A percentile compares a stretch with the other conserved stretches of the same genome.
Evolutionary conservation across 2,888 invertebrate genomes (phyloP).

Genomic region (Reticulitermes lucifugus): DNA sequence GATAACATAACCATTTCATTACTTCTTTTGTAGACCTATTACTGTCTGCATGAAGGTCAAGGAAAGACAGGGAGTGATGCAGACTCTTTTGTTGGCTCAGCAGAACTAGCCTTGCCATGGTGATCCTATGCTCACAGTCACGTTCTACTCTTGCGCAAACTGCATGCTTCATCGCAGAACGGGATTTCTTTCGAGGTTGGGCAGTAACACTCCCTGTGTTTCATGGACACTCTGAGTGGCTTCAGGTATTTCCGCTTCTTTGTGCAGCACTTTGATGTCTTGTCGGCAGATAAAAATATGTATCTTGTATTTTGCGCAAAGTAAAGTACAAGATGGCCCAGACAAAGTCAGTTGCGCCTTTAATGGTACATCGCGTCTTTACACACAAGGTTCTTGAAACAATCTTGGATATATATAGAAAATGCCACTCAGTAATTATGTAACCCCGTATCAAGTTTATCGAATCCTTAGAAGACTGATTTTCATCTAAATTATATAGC

Average conservation of each 20-base stretch:
- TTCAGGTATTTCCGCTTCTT: not conserved
- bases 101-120: not conserved
- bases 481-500: no score
- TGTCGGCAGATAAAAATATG: not conserved
- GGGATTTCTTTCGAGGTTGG: not conserved
- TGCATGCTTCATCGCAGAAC: slow-evolving; percentile 4
- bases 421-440: no score
- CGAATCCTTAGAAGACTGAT: no score
- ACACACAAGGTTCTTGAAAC: no score
- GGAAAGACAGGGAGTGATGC: not conserved
- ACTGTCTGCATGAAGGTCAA: not conserved
- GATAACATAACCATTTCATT: not conserved
- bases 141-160: not conserved
- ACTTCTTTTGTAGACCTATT: not conserved
- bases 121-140: not conserved
- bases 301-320: no score
- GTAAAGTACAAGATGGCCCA: no score
- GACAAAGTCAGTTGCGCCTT: no score
- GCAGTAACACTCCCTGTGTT: not conserved
- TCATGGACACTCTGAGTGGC: not conserved
- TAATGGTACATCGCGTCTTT: no score
- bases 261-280: not conserved
- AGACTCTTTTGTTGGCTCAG: not conserved
- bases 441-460: no score
- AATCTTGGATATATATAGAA: no score